Base-by-base conservation (phyloP, 2,888 invertebrate genomes). In the Norana najaformis region DNA sequence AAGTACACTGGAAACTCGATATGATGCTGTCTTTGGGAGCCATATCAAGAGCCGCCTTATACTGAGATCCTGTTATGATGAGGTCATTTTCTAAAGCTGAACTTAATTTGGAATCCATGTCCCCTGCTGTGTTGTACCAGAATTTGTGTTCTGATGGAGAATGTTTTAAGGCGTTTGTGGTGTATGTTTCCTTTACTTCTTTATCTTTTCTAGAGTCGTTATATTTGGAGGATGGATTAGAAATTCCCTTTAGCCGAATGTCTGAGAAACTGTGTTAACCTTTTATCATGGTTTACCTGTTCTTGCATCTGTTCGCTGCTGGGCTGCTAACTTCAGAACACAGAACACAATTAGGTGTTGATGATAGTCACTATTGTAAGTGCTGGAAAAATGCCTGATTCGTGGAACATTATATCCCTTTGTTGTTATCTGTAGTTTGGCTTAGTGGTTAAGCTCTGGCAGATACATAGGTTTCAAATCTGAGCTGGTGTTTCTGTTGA, bases 231-330 rank as follows among this genome's bases (percentile, higher is more conserved):
- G 47, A 23, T 47, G 47, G 0, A n/a, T 69, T 69, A 0, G 6
- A n/a, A 69, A 69, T 69, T 69, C n/a, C 69, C 69, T 47, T n/a
- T n/a, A 69, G 30, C 69, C 69, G 11, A n/a, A 8, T 69, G 69
- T 69, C n/a, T 69, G 69, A n/a, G 30, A 69, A 69, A 69, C 69
- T 69, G 69, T 69, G 69, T 69, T 69, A 69, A 69, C n/a, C n/a
- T 69, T 69, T 30, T n/a, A 69, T n/a, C 69, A 69, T 69, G 30
- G n/a, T 69, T 69, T 69, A n/a, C 30, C n/a, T 69, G 30, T 69
- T 8, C 30, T 85, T 85, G 35, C 85, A 35, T 85, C 36, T 85
- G 18, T 85, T 85, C 37, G 20, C 2, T 34, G 34, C 82, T 82
- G 6, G n/a, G 34, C 36, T 85, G 85, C 85, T 85, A 35, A 69